Base-by-base conservation (phyloP, 2,888 invertebrate species). In the Physocephala rufipes region DNA sequence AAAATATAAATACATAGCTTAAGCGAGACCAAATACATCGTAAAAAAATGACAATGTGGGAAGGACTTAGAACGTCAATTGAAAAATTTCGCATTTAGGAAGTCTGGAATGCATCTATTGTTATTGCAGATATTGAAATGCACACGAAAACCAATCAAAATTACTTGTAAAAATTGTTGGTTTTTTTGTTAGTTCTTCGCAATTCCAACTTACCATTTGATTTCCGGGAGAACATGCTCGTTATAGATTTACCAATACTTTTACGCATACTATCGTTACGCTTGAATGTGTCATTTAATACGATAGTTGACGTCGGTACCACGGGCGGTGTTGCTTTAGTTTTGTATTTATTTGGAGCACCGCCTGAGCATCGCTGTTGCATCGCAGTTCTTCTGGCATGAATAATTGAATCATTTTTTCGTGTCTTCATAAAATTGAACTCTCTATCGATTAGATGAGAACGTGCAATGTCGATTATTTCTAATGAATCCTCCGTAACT, bases 391-490 rank as follows among this genome's bases (percentile, higher is more conserved):
- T 89, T 85, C 69, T 88, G 88, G 74, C 90, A 71, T 81, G 80
- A 64, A 79, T 7, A 16, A 81, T 76, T 7, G 82, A 79, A 36
- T 77, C 79, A 30, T 82, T 83, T 81, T 90, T 89, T 71, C 93
- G 87, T 15, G 91, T 88, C 82, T 92, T 92, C 1, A 92, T 89
- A 66, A 94, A 86, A 81, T 91, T 89, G 80, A 93, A 91, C 86
- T 95, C 95, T 7, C 95, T 88, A 76, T 92, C 92, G 68, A 93
- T 90, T 66, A 97, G 88, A 84, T 92, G 94, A 63, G 91, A 89
- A 73, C 93, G 89, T 16, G 95, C 96, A 81, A 93, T 91, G 82
- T 91, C 90, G 26, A 96, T 90, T 63, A 94, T 86, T 77, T 90
- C 90, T 30, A 88, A 82, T 0, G 87, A 86, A 80, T 92, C 86